These are phyloP conservation scores for Hyles euphorbiae DNA, from an alignment of 1,140 invertebrate species.

Conservation along the genomic window DNA sequence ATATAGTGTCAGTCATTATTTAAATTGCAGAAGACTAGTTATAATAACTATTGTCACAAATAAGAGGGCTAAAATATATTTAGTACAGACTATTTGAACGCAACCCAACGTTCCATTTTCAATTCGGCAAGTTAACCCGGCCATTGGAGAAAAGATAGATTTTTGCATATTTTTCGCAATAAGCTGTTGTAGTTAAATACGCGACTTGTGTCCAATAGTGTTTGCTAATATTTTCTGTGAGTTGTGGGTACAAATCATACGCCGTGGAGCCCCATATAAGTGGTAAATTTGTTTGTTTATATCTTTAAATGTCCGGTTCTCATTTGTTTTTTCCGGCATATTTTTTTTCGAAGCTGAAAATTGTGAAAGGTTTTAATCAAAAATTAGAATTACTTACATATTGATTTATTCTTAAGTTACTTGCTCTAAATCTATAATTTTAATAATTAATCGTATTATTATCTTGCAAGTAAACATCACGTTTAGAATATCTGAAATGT, in stretches of 20 bases:
- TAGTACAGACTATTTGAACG: conserved; percentile 2
- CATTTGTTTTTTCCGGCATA: conserved; percentile 25
- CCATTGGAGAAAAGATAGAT: conserved; percentile 11
- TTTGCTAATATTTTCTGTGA: neutral
- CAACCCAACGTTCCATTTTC: conserved; percentile 5
- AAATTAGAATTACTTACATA: too few species aligned
- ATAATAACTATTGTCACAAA: neutral
- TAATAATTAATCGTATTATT: too few species aligned
- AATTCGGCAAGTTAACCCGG: conserved; percentile 14
- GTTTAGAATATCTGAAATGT: too few species aligned
- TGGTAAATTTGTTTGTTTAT: conserved; percentile 32
- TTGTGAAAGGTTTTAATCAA: too few species aligned
- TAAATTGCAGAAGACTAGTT: neutral
- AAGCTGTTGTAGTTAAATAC: neutral
- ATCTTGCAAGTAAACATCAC: too few species aligned
- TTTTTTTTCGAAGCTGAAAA: neutral
- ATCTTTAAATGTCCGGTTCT: conserved; percentile 8
- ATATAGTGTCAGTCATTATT: too few species aligned
- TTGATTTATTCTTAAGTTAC: too few species aligned
- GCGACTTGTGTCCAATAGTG: neutral
- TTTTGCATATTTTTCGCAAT: neutral
- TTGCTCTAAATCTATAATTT: too few species aligned
- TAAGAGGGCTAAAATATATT: too few species aligned
- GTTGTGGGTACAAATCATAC: neutral
- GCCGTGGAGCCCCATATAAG: conserved; percentile 54